Evolutionary conservation across 2,888 invertebrate species (phyloP), one percentile per base, ranked within the genome.

Genomic region (Mythimna impura): DNA sequence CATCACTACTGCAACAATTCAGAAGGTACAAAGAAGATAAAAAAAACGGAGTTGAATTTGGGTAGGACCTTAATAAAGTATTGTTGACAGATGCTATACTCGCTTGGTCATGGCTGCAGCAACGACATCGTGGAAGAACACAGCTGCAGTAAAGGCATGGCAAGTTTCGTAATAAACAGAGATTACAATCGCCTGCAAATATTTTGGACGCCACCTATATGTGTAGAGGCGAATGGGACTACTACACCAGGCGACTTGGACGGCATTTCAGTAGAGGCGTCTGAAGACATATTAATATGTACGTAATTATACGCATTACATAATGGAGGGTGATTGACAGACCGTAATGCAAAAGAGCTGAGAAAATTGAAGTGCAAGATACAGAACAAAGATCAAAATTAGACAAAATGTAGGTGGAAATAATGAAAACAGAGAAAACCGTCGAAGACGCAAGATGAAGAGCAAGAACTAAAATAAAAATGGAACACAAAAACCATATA

Each of bases 271-370:
- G n/a, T 25, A 36, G 20, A 10, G 20, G 58, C 30, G 22, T 20
- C n/a, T 47, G 52, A 63, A 43, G 6, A 57, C 52, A 22, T 54
- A 36, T 47, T 55, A 80, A 61, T 78, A 69, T 62, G 65, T 76
- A 77, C 14, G 12, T 58, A 2, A 30, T 30, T 30, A 30, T 30
- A 76, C 10, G 43, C 43, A 43, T 43, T 14, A 7, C 47, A 17
- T 64, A 61, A 77, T 54, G n/a, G 6, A 63, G 30, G 3, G 7
- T 78, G 78, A 66, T 78, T 82, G 63, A 63, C 73, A 83, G 71
- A 22, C 34, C 9, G 10, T 7, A 3, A 54, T 17, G 25, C n/a
- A n/a, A 14, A 54, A n/a, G 20, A 12, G 0, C 14, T 9, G 17
- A 43, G 9, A 52, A 40, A 22, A 57, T 10, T 30, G 7, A 20